phyloP scores from a whole-genome alignment of 2,888 invertebrate species.

The Auanema sp. region DNA sequence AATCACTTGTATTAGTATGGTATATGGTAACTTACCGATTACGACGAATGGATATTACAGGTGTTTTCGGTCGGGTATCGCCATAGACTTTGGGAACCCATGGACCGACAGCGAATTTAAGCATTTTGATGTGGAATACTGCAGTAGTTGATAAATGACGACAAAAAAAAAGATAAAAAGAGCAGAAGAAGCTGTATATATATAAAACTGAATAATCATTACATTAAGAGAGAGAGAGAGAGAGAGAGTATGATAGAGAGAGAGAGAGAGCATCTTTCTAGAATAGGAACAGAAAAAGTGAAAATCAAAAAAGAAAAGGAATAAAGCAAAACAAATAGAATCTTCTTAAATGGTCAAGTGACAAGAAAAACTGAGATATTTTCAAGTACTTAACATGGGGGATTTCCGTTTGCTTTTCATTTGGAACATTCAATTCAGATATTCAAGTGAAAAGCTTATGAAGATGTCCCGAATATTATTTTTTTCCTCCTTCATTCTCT shows the following conservation, averaged over 20 bases:
- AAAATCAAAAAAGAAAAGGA: not conserved
- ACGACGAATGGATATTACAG: slow-evolving; percentile 5
- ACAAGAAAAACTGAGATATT: not conserved
- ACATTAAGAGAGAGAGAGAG: too few species aligned
- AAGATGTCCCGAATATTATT: too few species aligned
- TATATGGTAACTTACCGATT: slow-evolving; percentile 8
- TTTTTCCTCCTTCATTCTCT: too few species aligned
- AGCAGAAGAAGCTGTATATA: not conserved
- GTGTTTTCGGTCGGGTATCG: slow-evolving; percentile 7
- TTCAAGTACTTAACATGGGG: slow-evolving; percentile 3
- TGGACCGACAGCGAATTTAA: slow-evolving; percentile 54
- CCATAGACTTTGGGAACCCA: slow-evolving; percentile 49
- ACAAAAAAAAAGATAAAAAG: not conserved
- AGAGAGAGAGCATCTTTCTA: not conserved
- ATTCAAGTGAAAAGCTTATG: too few species aligned
- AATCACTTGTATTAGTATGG: not conserved
- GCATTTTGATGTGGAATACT: too few species aligned
- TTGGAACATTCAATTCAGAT: too few species aligned
- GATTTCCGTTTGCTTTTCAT: too few species aligned
- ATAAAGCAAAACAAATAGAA: slow-evolving; percentile 1
- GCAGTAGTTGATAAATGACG: not conserved
- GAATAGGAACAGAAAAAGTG: not conserved
- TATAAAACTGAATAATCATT: not conserved
- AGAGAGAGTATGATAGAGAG: not conserved
- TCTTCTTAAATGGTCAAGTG: not conserved